These are phyloP conservation scores for Anoplius nigerrimus DNA, from an alignment of 2,888 invertebrate genomes.

Conservation along the genomic window DNA sequence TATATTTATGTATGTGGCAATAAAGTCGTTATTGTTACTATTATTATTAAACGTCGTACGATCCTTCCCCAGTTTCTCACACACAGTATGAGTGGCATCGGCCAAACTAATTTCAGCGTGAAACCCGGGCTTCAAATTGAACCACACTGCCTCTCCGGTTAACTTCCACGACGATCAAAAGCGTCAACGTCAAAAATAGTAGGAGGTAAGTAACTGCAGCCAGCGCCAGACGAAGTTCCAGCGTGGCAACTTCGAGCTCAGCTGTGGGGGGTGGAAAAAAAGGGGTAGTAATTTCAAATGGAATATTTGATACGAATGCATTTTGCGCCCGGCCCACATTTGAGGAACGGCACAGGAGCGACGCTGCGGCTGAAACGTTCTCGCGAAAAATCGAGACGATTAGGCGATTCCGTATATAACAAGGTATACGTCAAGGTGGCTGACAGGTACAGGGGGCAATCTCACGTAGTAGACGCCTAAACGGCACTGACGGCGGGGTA, in stretches of 20 bases:
- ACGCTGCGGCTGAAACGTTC: constrained; percentile 58
- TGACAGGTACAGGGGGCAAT: constrained; percentile 71
- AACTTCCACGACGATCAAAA: not conserved
- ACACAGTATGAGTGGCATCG: no score
- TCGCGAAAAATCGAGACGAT: constrained; percentile 61
- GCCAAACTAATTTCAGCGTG: no score
- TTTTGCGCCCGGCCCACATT: no score
- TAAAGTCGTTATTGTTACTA: constrained; percentile 60
- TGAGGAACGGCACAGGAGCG: constrained; percentile 25
- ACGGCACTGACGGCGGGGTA: constrained; percentile 71
- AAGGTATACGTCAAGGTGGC: constrained; percentile 65
- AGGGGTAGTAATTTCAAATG: no score
- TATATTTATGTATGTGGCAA: constrained; percentile 62
- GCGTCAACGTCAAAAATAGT: not conserved
- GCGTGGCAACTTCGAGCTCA: no score
- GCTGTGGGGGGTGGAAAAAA: no score
- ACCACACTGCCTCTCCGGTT: no score
- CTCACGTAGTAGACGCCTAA: constrained; percentile 72
- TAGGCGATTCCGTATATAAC: constrained; percentile 54
- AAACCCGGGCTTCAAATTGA: no score
- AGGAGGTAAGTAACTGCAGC: constrained; percentile 1
- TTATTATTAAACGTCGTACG: constrained; percentile 44
- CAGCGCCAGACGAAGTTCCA: no score
- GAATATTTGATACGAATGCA: no score
- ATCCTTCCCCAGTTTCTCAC: constrained; percentile 1